These are phyloP conservation scores for Rhimphoctona megacephalus DNA, from an alignment of 2,888 invertebrate genomes.

Conservation along the genomic window DNA sequence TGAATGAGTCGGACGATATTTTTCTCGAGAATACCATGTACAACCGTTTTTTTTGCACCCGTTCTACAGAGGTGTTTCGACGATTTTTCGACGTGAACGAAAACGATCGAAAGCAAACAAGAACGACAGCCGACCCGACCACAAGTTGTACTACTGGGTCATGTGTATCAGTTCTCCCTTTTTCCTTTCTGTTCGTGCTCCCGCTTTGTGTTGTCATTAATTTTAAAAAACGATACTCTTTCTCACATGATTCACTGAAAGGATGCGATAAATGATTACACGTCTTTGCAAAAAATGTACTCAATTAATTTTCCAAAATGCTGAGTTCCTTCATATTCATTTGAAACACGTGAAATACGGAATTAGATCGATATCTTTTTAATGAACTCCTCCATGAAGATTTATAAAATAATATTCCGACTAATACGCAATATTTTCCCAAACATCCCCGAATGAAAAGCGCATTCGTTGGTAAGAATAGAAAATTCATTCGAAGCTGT, in stretches of 20 bases:
- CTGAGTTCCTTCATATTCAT: background rate
- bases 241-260: background rate
- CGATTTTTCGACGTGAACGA: slow-evolving; percentile 17
- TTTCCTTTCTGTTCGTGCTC: background rate
- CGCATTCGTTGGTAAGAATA: background rate
- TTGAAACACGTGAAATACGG: no score
- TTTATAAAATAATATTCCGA: background rate
- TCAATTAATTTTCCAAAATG: background rate
- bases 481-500: slow-evolving; percentile 19
- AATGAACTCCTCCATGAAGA: background rate
- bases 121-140: background rate
- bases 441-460: background rate
- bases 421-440: background rate
- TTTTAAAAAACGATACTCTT: background rate
- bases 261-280: background rate
- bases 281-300: background rate
- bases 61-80: slow-evolving; percentile 39
- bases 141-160: background rate
- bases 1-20: slow-evolving; percentile 38
- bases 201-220: background rate
- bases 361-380: background rate
- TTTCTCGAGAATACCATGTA: slow-evolving; percentile 14
- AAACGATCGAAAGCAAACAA: background rate
- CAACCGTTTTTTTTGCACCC: slow-evolving; percentile 21
- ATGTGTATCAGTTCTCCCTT: background rate